Percentiles rank a stretch among this genome's conserved stretches.
Evolutionary conservation across 2,888 invertebrate species (phyloP).

Genomic region (Synergus itoensis): DNA sequence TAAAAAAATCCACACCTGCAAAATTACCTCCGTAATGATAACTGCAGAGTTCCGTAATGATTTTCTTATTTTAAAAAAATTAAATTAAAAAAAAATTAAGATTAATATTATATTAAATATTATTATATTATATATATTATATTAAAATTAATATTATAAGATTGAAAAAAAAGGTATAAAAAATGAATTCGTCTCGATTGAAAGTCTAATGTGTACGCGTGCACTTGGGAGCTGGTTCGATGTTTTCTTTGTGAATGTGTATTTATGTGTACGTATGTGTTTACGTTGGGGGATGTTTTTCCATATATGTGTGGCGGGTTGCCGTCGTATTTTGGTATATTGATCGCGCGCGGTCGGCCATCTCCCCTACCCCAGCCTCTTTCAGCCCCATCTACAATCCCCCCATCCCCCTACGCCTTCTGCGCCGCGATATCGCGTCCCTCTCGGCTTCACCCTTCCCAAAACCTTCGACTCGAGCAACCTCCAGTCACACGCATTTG

Average conservation of each 20-base stretch:
- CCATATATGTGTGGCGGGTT: constrained; percentile 67
- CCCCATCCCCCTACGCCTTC: constrained; percentile 54
- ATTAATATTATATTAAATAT: too few species aligned
- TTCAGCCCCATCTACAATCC: constrained; percentile 52
- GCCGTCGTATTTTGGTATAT: constrained; percentile 78
- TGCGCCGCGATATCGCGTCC: constrained; percentile 56
- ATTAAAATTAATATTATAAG: too few species aligned
- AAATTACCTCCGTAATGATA: not conserved
- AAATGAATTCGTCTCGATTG: not conserved
- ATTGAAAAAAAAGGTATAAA: too few species aligned
- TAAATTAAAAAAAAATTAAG: not conserved
- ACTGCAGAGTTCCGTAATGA: not conserved
- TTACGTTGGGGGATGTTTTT: constrained; percentile 52
- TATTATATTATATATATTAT: too few species aligned
- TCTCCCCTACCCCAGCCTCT: constrained; percentile 62
- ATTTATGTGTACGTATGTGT: not conserved
- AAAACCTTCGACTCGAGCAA: constrained; percentile 60
- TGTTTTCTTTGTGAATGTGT: not conserved
- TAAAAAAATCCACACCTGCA: not conserved
- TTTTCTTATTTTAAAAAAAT: not conserved
- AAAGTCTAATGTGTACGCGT: constrained; percentile 16
- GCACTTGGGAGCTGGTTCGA: constrained; percentile 22
- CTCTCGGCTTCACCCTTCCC: constrained; percentile 62
- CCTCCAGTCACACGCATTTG: constrained; percentile 64
- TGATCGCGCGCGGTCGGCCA: constrained; percentile 77